These are phyloP conservation scores for Halcyon chelicuti DNA, from an alignment of 2,797 vertebrate species.

Conservation along the genomic window DNA sequence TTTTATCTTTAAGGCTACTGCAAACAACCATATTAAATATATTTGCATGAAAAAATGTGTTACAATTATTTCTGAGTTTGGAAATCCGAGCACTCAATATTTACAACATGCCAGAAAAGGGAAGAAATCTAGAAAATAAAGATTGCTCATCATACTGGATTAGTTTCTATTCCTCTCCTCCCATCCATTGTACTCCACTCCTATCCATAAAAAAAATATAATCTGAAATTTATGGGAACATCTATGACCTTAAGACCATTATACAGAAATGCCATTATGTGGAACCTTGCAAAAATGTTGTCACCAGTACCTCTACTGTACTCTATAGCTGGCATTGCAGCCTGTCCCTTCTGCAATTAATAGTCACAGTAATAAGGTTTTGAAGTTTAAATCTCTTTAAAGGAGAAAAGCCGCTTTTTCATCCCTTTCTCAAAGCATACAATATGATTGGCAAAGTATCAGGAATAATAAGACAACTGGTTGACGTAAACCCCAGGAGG, in stretches of 20 bases:
- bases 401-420: slow-evolving; percentile 73
- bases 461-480: slow-evolving; percentile 78
- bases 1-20: neutral
- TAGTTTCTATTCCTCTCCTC: neutral
- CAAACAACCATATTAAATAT: neutral
- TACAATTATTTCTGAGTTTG: neutral
- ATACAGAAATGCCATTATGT: slow-evolving; percentile 20
- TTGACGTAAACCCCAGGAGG: slow-evolving; percentile 72
- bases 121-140: neutral
- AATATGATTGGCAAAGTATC: slow-evolving; percentile 80
- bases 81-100: neutral
- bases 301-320: neutral
- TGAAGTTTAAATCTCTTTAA: slow-evolving; percentile 55
- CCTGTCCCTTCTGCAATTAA: slow-evolving; percentile 1
- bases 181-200: neutral
- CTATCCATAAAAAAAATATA: neutral
- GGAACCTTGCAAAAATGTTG: slow-evolving; percentile 2
- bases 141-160: neutral
- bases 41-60: neutral
- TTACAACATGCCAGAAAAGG: neutral
- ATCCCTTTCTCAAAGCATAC: slow-evolving; percentile 67
- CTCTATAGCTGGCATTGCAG: neutral
- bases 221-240: slow-evolving; percentile 31
- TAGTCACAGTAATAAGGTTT: slow-evolving; percentile 34
- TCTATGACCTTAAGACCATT: slow-evolving; percentile 12